Base-by-base conservation (phyloP, 1,140 invertebrate species). In the Brachionus angularis region DNA sequence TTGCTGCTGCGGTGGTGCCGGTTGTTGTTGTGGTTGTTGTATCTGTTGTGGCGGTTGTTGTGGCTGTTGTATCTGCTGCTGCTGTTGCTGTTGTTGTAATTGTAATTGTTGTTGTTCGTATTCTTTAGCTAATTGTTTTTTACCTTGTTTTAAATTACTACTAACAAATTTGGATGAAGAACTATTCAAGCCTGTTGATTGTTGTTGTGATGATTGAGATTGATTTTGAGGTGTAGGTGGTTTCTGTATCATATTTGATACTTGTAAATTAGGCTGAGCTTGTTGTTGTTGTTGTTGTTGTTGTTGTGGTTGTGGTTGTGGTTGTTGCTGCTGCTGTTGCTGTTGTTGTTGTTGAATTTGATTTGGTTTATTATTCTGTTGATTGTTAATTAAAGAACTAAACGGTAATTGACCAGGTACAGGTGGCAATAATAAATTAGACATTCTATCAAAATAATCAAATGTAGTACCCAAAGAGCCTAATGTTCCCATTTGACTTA, bases 111-210 rank as follows among this genome's bases (percentile, higher is more conserved):
- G 21, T n/a, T 27, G 47, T 29, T 70, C 31, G 16, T 67, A 67
- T 29, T 67, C 62, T 46, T 50, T 46, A 8, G 62, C 62, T 3
- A 67, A 27, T 50, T 47, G 62, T 34, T 67, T 67, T 47, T 67
- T 67, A 10, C 62, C 31, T 5, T 27, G 27, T 33, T 47, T 67
- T 3, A 47, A 42, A 42, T 42, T 10, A 16, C 39, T 23, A 33
- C 42, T 47, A 1, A 25, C n/a, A 31, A n/a, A 42, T 18, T 67
- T 67, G 2, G 62, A n/a, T 36, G 18, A 21, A 2, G 62, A 34
- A 46, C n/a, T n/a, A n/a, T n/a, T n/a, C n/a, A n/a, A n/a, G n/a
- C n/a, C n/a, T n/a, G n/a, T n/a, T 39, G 10, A n/a, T 39, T 3
- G 34, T 39, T 39, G 2, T 39, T 8, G 34, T 39, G 7, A 7